Evolutionary conservation across 2,888 invertebrate species (phyloP), one percentile per base, ranked within the genome.

Genomic region (Lysandra bellargus): DNA sequence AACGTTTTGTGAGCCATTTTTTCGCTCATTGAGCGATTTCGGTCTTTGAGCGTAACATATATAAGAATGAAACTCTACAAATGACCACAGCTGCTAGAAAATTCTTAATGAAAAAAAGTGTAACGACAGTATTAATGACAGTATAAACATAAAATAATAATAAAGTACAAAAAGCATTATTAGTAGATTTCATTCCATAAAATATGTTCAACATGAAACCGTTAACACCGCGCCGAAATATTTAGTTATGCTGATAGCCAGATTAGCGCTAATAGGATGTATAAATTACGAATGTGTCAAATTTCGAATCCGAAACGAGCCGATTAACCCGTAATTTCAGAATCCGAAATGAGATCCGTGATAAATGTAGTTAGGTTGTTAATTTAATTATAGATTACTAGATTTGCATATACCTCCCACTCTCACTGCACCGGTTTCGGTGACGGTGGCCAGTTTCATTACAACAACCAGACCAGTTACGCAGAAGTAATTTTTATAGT

Each of bases 211-310:
- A 7, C 12, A 3, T 64, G 12, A 23, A 64, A 12, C 9, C 30
- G 4, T 9, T 64, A 64, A 64, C 12, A 30, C 30, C 23, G 12
- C 60, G 60, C 60, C 1, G 23, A 64, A 30, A 64, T 61, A 61
- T 61, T 61, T 61, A 61, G 61, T 64, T 30, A 64, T 30, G 64
- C 64, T 30, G 23, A 64, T 64, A 12, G 2, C 64, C 64, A 30
- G 30, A 64, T 64, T 64, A 64, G 64, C 64, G 30, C 64, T 64
- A 12, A 64, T 30, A 64, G 9, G 61, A 64, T 64, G 12, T 64
- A 64, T 64, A 64, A 64, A 64, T 64, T 64, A 64, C 64, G 64
- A 64, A 64, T 30, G 64, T 30, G 64, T 64, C 64, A 23, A 64
- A 64, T 64, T 64, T 12, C 64, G 30, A 64, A 64, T 64, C 30